These are phyloP conservation scores for Eristalis intricaria DNA, from an alignment of 2,888 invertebrate species.

Conservation along the genomic window DNA sequence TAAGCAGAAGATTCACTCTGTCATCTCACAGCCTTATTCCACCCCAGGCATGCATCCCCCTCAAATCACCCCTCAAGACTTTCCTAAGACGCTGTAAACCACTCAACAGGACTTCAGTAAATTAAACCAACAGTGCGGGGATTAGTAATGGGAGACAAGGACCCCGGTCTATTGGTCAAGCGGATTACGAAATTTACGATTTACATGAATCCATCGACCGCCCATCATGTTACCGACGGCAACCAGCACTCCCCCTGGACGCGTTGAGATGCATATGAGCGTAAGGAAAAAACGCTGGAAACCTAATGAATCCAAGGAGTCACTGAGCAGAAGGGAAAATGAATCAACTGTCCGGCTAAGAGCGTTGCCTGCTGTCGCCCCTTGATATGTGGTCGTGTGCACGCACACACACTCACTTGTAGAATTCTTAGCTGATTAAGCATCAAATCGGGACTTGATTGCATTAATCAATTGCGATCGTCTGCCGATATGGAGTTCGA, in stretches of 20 bases:
- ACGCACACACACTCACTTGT: constrained; percentile 19
- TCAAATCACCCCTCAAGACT: constrained; percentile 38
- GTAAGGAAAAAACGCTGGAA: constrained; percentile 44
- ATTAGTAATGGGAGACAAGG: constrained; percentile 51
- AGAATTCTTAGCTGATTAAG: constrained; percentile 73
- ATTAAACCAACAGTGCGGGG: constrained; percentile 62
- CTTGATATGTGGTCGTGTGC: neutral
- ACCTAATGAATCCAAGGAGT: constrained; percentile 37
- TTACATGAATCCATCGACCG: constrained; percentile 63
- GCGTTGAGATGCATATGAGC: constrained; percentile 36
- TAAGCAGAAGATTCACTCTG: constrained; percentile 57
- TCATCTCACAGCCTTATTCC: constrained; percentile 12
- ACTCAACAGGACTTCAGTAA: constrained; percentile 60
- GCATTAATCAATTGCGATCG: constrained; percentile 73
- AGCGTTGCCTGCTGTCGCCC: constrained; percentile 12
- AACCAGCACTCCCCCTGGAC: constrained; percentile 11
- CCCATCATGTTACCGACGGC: constrained; percentile 57
- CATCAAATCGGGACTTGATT: constrained; percentile 74
- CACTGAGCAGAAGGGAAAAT: constrained; percentile 14
- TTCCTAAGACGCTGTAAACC: constrained; percentile 55
- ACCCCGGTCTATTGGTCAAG: constrained; percentile 47
- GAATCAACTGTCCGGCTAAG: constrained; percentile 22
- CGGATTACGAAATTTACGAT: constrained; percentile 68
- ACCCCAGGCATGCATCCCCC: neutral
- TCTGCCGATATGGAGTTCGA: constrained; percentile 52